Conservation (phyloP, 2,888 invertebrate species). For the Criorhina ranunculi region DNA sequence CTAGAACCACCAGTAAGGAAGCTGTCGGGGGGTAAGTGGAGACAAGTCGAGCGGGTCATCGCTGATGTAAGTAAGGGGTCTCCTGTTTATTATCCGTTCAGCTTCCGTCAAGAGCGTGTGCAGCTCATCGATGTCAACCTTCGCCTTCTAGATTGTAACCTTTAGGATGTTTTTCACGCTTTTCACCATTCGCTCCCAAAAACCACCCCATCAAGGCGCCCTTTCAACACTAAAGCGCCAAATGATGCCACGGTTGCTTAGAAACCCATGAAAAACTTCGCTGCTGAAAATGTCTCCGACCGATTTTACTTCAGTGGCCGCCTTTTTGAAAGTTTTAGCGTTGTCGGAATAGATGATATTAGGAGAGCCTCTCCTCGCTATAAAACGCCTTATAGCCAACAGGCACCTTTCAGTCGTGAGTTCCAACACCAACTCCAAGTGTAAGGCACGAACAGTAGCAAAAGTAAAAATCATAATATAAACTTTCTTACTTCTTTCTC, state of each 20-base stretch:
- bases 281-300: slow-evolving; percentile 2
- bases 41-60: slow-evolving; percentile 1
- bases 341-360: slow-evolving; percentile 37
- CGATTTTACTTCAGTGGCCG: slow-evolving; percentile 19
- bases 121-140: too few species aligned
- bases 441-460: slow-evolving; percentile 54
- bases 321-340: slow-evolving; percentile 27
- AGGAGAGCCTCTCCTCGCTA: slow-evolving; percentile 36
- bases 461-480: slow-evolving; percentile 44
- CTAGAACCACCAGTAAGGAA: background rate
- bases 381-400: too few species aligned
- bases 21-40: background rate
- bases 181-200: too few species aligned
- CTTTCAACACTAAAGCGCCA: slow-evolving; percentile 18
- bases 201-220: slow-evolving; percentile 3
- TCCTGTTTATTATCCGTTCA: too few species aligned
- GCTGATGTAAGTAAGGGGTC: slow-evolving; percentile 16
- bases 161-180: too few species aligned
- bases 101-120: too few species aligned
- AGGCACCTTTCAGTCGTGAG: slow-evolving; percentile 47
- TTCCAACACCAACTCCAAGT: slow-evolving; percentile 44
- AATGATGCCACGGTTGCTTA: slow-evolving; percentile 19
- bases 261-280: slow-evolving; percentile 28
- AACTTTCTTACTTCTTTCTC: slow-evolving; percentile 17
- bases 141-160: too few species aligned